A percentile compares a stretch with the other conserved stretches of the same genome.
These are phyloP conservation scores for Saccostrea echinata DNA, from an alignment of 1,140 invertebrate species.

Conservation along the genomic window DNA sequence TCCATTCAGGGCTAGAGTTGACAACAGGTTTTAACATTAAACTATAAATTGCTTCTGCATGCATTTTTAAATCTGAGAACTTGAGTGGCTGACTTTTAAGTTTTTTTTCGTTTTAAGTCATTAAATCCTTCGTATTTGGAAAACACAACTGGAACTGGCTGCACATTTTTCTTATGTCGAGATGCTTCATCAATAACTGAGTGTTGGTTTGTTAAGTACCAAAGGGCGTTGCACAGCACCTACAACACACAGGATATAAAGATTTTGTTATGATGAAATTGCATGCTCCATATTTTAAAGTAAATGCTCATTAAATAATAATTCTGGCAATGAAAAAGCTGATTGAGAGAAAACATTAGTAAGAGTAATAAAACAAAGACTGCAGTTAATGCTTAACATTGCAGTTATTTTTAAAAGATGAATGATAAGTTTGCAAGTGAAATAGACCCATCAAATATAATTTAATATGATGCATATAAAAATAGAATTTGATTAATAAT, in stretches of 20 bases:
- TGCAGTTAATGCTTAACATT: background rate
- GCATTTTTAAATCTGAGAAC: background rate
- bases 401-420: background rate
- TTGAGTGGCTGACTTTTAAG: slow-evolving; percentile 26
- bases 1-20: slow-evolving; percentile 4
- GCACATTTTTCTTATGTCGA: background rate
- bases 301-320: background rate
- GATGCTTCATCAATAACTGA: slow-evolving; percentile 50
- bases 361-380: too few relatives aligned
- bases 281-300: background rate
- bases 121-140: slow-evolving; percentile 41
- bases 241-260: slow-evolving; percentile 33
- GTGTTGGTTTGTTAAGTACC: slow-evolving; percentile 55
- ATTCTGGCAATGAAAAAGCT: background rate
- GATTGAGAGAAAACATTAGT: background rate
- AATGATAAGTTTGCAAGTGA: too few relatives aligned
- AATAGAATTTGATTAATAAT: background rate
- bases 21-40: slow-evolving; percentile 37
- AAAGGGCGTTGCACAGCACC: slow-evolving; percentile 56
- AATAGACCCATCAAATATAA: background rate
- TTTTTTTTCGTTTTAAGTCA: slow-evolving; percentile 50
- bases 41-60: slow-evolving; percentile 20
- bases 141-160: slow-evolving; percentile 36
- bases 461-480: background rate
- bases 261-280: background rate